Evolutionary conservation across 2,888 invertebrate genomes (phyloP).

Genomic region (Nymphalis polychloros): DNA sequence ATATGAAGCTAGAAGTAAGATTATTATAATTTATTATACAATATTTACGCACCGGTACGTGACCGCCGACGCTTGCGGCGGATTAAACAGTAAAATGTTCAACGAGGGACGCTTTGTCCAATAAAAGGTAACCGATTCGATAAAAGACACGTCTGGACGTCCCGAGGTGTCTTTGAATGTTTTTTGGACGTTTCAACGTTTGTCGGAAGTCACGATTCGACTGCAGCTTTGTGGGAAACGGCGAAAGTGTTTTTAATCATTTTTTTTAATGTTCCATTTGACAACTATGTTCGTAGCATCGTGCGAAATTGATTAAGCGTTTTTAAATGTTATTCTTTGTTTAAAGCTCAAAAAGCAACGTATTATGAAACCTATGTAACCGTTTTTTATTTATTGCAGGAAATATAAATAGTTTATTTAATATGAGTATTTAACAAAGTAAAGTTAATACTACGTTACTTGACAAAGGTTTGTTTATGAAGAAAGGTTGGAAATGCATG

Average conservation of each 20-base stretch:
- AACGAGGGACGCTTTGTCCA: constrained; percentile 42
- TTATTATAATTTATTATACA: constrained; percentile 11
- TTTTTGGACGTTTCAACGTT: constrained; percentile 43
- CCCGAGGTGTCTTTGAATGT: constrained; percentile 43
- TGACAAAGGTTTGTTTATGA: too few relatives aligned
- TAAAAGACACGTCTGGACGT: constrained; percentile 47
- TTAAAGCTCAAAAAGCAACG: neutral
- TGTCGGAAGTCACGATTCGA: constrained; percentile 49
- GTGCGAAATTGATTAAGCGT: constrained; percentile 18
- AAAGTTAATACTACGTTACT: too few relatives aligned
- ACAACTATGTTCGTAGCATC: constrained; percentile 4
- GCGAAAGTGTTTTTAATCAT: constrained; percentile 30
- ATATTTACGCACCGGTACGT: constrained; percentile 33
- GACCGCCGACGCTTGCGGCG: constrained; percentile 23
- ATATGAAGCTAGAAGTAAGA: too few relatives aligned
- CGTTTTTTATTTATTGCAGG: neutral
- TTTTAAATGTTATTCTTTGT: neutral
- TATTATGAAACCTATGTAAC: neutral
- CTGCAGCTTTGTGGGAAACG: constrained; percentile 41
- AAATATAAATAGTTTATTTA: neutral
- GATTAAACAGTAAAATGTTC: constrained; percentile 43
- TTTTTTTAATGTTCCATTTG: constrained; percentile 9
- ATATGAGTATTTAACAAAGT: too few relatives aligned
- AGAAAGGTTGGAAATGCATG: too few relatives aligned
- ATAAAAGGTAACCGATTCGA: constrained; percentile 44